Conservation (phyloP, 2,113 vertebrate species). For the Mustelus asterias region DNA sequence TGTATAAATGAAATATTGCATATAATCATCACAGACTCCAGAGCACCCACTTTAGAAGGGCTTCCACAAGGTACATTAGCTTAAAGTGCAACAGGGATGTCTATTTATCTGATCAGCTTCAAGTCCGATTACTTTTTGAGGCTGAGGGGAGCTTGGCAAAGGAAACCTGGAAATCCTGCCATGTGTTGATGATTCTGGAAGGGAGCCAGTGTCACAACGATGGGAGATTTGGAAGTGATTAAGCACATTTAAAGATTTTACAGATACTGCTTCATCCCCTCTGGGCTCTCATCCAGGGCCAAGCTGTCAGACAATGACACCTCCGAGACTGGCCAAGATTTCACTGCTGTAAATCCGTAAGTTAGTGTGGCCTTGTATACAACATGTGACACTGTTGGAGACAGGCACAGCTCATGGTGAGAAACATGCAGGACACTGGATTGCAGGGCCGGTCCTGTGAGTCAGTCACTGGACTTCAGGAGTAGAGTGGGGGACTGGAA, state of each 20-base stretch:
- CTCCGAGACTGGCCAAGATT: neutral
- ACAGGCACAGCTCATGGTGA: neutral
- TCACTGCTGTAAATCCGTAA: neutral
- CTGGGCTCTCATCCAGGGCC: neutral
- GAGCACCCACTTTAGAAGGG: neutral
- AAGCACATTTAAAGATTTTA: neutral
- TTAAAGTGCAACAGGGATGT: neutral
- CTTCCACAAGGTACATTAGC: neutral
- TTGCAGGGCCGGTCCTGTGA: neutral
- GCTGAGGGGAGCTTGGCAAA: neutral
- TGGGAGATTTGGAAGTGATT: constrained; percentile 19
- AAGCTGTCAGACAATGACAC: constrained; percentile 8
- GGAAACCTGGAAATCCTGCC: neutral
- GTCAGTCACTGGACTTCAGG: neutral
- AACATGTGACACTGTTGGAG: neutral
- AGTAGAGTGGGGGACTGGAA: too few relatives aligned
- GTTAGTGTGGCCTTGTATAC: neutral
- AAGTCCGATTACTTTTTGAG: neutral
- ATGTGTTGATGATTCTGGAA: neutral
- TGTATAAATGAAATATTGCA: neutral
- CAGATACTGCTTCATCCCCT: neutral
- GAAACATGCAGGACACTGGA: neutral
- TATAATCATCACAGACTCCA: neutral
- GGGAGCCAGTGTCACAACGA: neutral
- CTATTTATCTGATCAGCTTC: neutral